These are phyloP conservation scores for Dufourea novaeangliae DNA, from an alignment of 1,140 invertebrate species.

Conservation along the genomic window DNA sequence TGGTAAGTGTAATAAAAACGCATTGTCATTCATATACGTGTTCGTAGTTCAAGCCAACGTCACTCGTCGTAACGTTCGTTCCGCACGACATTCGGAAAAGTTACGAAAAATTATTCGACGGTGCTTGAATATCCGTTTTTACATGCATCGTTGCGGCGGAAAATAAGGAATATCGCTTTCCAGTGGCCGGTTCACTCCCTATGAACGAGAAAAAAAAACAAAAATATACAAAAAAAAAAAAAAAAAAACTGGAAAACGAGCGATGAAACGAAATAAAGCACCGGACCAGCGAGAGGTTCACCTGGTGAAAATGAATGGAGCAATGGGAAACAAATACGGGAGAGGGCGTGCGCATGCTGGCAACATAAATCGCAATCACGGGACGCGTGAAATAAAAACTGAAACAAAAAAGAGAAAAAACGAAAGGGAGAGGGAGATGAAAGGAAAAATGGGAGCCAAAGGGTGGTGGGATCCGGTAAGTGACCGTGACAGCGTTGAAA, in stretches of 20 bases:
- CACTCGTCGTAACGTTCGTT: too few relatives aligned
- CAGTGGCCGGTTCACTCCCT: neutral
- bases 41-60: too few relatives aligned
- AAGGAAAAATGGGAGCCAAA: neutral
- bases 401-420: neutral
- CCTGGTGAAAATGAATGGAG: constrained; percentile 26
- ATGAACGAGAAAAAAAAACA: too few relatives aligned
- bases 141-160: too few relatives aligned
- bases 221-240: too few relatives aligned
- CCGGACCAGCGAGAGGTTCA: neutral
- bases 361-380: constrained; percentile 44
- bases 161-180: constrained; percentile 1
- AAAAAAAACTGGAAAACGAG: constrained; percentile 25
- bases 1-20: too few relatives aligned
- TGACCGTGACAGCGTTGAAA: constrained; percentile 22
- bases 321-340: constrained; percentile 33
- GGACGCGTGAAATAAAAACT: constrained; percentile 11
- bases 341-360: constrained; percentile 12
- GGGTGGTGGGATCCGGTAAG: neutral
- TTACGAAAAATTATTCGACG: too few relatives aligned
- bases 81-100: too few relatives aligned
- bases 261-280: constrained; percentile 36
- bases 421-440: neutral
- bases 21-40: too few relatives aligned
- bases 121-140: neutral